These are phyloP conservation scores for Aporophyla nigra DNA, from an alignment of 2,888 invertebrate genomes.

Conservation along the genomic window DNA sequence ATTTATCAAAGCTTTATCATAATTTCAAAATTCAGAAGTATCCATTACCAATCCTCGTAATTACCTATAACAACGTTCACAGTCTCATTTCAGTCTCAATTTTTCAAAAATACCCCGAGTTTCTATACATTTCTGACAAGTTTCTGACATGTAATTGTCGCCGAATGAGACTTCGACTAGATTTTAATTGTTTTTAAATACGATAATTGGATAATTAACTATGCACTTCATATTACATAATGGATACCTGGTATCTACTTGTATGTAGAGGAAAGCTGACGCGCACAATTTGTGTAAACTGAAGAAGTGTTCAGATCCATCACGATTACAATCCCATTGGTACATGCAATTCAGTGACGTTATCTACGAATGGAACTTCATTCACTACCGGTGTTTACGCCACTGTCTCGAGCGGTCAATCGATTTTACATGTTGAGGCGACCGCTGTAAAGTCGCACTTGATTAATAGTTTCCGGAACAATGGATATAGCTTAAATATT, in stretches of 20 bases:
- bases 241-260: not conserved
- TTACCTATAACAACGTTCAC: too few species aligned
- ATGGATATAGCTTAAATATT: constrained; percentile 81
- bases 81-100: too few species aligned
- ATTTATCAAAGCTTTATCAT: not conserved
- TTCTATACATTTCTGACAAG: too few species aligned
- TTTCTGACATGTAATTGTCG: too few species aligned
- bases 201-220: too few species aligned
- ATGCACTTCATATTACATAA: not conserved
- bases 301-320: not conserved
- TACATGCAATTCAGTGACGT: constrained; percentile 42
- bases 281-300: not conserved
- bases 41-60: too few species aligned
- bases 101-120: too few species aligned
- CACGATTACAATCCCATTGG: constrained; percentile 24
- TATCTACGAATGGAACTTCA: constrained; percentile 63
- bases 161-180: too few species aligned
- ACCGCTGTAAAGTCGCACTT: constrained; percentile 62
- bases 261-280: not conserved
- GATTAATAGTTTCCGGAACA: constrained; percentile 85
- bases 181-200: too few species aligned
- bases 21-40: not conserved
- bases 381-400: constrained; percentile 70
- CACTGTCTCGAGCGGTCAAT: constrained; percentile 58
- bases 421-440: constrained; percentile 71